Evolutionary conservation across 2,797 vertebrate species (phyloP).

Genomic region (Gymnopithys bicolor): DNA sequence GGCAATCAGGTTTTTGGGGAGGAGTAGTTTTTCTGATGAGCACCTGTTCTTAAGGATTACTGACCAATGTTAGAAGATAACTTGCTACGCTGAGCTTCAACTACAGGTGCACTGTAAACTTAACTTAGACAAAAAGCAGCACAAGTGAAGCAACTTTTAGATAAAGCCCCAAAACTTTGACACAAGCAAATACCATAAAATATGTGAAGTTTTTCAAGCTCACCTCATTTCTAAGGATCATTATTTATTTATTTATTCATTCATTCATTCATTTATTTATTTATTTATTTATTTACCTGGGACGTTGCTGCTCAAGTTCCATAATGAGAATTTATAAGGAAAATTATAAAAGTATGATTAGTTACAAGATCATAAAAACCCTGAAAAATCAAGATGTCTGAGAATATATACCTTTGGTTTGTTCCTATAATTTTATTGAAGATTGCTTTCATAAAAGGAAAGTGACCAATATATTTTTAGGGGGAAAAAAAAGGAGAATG

Average conservation of each 20-base stretch:
- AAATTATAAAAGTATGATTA: not conserved
- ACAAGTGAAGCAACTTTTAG: not conserved
- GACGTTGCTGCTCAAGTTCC: not conserved
- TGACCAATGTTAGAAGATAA: not conserved
- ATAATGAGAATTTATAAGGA: not conserved
- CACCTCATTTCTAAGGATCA: not conserved
- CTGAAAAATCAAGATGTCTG: not conserved
- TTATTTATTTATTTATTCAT: not conserved
- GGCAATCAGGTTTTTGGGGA: not conserved
- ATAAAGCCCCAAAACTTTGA: rapidly evolving
- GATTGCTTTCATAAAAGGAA: not conserved
- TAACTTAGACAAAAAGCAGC: not conserved
- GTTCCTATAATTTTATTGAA: not conserved
- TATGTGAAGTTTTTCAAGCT: not conserved
- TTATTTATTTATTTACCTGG: not conserved
- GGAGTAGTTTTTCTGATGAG: not conserved
- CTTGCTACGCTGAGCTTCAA: not conserved
- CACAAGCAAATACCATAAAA: not conserved
- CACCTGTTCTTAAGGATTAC: not conserved
- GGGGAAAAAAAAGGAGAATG: not conserved
- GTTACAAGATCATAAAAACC: not conserved
- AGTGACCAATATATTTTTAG: not conserved
- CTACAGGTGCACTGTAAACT: not conserved
- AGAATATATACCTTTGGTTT: rapidly evolving
- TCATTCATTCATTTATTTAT: too few species aligned